Evolutionary conservation across 23 tunicate species (phyloP), one percentile per base, ranked within the genome.

Genomic region (Trididemnum nubilum): DNA sequence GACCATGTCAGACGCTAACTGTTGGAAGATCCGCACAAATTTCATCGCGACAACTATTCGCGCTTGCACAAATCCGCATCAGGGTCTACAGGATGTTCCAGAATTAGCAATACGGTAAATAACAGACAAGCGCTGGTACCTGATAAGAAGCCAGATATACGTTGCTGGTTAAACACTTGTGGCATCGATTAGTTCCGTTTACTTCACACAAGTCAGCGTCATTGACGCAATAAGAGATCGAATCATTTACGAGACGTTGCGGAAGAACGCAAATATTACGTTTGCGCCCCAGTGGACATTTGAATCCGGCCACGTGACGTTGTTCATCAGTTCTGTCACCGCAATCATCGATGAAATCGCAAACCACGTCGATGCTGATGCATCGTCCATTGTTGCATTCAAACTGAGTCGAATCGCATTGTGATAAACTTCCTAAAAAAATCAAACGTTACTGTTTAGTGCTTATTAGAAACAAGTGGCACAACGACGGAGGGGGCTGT

Each of bases 281-380:
- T 29, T 36, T 29, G 7, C 49, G 25, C 19, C 83, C 84, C 0
- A 83, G 25, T 0, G 87, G 65, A 35, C 93, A 88, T 69, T 88
- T 88, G 29, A 88, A 88, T 3, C 93, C 93, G 29, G 65, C 27
- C 35, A 50, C 72, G 64, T 82, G 44, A 28, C 82, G 82, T 0
- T 73, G 76, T 69, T 89, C 95, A 54, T 89, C 95, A 76, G 89
- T 89, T 21, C 37, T 65, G 67, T 89, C 95, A 33, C 82, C 81
- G 69, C 95, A 89, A 66, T 85, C 85, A 36, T 83, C 85, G 35
- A 76, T 76, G 34, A 18, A 22, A 54, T 89, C 89, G 76, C 95
- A 89, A 27, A 79, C 39, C 35, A 71, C 35, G 21, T 24, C n/a
- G 21, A 19, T 21, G 15, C 77, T 35, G 26, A 84, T 79, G 58